A percentile compares a stretch with the other conserved stretches of the same genome.
Conservation (phyloP, 2,888 invertebrate genomes). For the Eupelmus urozonus region DNA sequence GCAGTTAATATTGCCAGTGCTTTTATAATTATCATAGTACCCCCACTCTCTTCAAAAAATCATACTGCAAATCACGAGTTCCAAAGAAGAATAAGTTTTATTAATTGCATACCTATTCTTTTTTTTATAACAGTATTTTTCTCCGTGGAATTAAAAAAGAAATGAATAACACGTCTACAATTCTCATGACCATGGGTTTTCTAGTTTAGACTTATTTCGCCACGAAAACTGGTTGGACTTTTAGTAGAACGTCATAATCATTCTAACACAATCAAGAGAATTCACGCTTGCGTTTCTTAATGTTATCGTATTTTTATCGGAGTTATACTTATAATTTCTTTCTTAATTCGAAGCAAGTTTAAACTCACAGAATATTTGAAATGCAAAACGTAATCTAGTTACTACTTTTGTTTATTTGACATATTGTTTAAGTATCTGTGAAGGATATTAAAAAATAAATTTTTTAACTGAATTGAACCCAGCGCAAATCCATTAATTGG, state of each 20-base stretch:
- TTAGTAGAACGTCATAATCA: slow-evolving; percentile 34
- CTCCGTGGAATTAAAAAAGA: neutral
- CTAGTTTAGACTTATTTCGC: slow-evolving; percentile 20
- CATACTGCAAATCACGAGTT: neutral
- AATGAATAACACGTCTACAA: slow-evolving; percentile 10
- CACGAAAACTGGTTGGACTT: slow-evolving; percentile 41
- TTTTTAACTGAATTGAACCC: too few relatives aligned
- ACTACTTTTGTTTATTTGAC: too few relatives aligned
- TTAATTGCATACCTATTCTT: too few relatives aligned
- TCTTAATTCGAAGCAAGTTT: neutral
- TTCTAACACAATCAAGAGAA: slow-evolving; percentile 9
- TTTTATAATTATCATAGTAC: too few relatives aligned
- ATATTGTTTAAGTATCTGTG: too few relatives aligned
- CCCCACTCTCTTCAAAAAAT: too few relatives aligned
- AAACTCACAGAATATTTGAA: too few relatives aligned
- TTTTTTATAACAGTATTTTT: slow-evolving; percentile 16
- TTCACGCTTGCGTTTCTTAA: slow-evolving; percentile 22
- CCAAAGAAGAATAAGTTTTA: neutral
- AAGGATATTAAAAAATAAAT: too few relatives aligned
- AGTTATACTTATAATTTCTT: slow-evolving; percentile 39
- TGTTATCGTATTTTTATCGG: slow-evolving; percentile 8
- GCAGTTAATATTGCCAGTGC: too few relatives aligned
- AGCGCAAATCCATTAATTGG: too few relatives aligned
- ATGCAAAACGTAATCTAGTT: too few relatives aligned
- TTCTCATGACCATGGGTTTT: slow-evolving; percentile 37